These are phyloP conservation scores for Myzus persicae DNA, from an alignment of 1,140 invertebrate species.

Conservation along the genomic window DNA sequence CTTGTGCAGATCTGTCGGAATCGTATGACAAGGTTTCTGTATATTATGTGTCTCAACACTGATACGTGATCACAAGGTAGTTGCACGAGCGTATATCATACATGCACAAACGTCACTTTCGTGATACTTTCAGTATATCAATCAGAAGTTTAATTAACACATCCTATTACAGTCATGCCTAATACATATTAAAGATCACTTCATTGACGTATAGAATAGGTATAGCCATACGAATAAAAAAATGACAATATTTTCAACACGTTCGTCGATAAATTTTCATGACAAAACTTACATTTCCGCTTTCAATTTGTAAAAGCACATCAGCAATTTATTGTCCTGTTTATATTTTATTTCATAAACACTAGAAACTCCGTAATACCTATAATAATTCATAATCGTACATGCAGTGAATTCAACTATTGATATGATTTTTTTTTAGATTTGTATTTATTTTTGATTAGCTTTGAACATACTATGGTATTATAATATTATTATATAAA, in stretches of 20 bases:
- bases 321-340: neutral
- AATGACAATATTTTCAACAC: slow-evolving; percentile 15
- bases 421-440: neutral
- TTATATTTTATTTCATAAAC: neutral
- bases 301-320: neutral
- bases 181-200: slow-evolving; percentile 4
- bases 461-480: neutral
- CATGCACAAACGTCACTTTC: slow-evolving; percentile 31
- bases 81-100: neutral
- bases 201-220: neutral
- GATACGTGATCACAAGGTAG: slow-evolving; percentile 41
- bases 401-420: neutral
- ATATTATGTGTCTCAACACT: neutral
- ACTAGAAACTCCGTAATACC: neutral
- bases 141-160: slow-evolving; percentile 45
- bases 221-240: neutral
- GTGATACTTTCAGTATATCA: slow-evolving; percentile 39
- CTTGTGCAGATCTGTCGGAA: slow-evolving; percentile 32
- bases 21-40: slow-evolving; percentile 34
- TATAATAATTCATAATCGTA: neutral
- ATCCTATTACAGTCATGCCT: slow-evolving; percentile 33
- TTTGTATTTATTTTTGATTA: neutral
- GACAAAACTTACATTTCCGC: neutral
- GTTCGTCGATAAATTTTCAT: neutral
- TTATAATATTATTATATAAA: neutral